phyloP scores from a whole-genome alignment of 2,888 invertebrate genomes.

The Parnassius orleans region DNA sequence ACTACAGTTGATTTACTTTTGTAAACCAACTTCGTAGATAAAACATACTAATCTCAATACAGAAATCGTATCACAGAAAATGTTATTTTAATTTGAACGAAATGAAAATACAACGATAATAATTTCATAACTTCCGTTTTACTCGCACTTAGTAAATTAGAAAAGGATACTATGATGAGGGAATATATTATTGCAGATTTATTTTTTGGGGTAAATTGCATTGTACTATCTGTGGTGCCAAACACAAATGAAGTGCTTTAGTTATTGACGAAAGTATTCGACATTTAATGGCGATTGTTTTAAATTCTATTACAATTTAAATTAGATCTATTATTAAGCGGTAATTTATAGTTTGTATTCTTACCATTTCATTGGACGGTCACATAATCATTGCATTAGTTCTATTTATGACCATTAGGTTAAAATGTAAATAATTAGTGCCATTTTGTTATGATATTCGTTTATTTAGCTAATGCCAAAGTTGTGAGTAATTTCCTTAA shows the following conservation, averaged over 20 bases:
- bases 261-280: neutral
- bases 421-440: constrained; percentile 45
- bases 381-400: constrained; percentile 16
- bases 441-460: constrained; percentile 44
- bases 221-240: too few species aligned
- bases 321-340: too few species aligned
- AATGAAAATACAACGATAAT: constrained; percentile 35
- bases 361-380: constrained; percentile 6
- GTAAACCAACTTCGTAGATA: constrained; percentile 66
- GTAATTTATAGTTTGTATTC: constrained; percentile 1
- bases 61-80: neutral
- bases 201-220: too few species aligned
- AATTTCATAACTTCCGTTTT: constrained; percentile 1
- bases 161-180: neutral
- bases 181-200: too few species aligned
- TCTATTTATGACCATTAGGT: constrained; percentile 29
- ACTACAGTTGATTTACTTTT: constrained; percentile 55
- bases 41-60: constrained; percentile 25
- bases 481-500: constrained; percentile 58
- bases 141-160: constrained; percentile 5
- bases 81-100: constrained; percentile 15
- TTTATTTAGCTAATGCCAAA: constrained; percentile 71
- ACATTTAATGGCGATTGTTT: neutral
- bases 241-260: too few species aligned
- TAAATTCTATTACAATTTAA: too few species aligned